phyloP scores from a whole-genome alignment of 2,113 vertebrate species.

The Erythrolamprus reginae region DNA sequence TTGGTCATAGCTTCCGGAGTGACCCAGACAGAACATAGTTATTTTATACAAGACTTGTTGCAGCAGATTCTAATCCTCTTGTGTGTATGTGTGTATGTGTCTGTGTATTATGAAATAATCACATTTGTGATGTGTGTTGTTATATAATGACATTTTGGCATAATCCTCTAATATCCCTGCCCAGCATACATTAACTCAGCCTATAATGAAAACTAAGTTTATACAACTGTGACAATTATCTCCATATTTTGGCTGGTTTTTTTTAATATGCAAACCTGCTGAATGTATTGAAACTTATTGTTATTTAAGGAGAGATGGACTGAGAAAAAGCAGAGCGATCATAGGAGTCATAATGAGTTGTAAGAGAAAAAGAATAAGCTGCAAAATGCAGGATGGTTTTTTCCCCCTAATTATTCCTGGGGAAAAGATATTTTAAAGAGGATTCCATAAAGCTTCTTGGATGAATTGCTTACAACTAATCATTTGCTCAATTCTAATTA shows the following conservation, averaged over 20 bases:
- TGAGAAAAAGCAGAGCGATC: not conserved
- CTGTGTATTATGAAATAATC: not conserved
- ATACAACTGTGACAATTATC: not conserved
- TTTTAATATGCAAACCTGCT: not conserved
- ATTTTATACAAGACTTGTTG: not conserved
- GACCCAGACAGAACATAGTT: no score
- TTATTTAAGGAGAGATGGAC: not conserved
- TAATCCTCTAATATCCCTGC: not conserved
- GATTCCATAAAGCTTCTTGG: not conserved
- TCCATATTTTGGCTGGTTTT: not conserved
- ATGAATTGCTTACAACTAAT: conserved; percentile 18
- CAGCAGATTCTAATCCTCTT: not conserved
- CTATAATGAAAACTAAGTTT: not conserved
- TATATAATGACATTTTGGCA: not conserved
- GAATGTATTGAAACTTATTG: not conserved
- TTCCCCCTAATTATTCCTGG: not conserved
- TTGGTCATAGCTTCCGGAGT: no score
- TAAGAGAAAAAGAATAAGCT: not conserved
- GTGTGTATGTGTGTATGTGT: not conserved
- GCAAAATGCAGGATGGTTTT: not conserved
- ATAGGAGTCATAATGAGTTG: not conserved
- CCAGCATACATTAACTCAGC: not conserved
- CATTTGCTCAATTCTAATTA: conserved; percentile 25
- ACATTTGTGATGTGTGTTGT: not conserved
- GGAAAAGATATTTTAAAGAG: not conserved